phyloP scores from a whole-genome alignment of 2,888 invertebrate species.

The Zhuqinia jingwanae region DNA sequence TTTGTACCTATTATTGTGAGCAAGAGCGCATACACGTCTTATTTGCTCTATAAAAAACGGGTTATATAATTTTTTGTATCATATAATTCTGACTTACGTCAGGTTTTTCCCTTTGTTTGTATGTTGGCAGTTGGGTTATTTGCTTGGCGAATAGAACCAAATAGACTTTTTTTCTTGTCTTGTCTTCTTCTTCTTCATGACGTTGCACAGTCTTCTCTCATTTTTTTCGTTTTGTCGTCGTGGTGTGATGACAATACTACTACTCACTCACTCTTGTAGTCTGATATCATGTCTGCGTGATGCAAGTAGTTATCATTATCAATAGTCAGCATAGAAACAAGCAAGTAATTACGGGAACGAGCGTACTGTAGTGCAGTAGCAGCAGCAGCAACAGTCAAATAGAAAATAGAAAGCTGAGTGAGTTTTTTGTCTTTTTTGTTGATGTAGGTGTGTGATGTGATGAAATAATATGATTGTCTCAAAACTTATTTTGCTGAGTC shows the following conservation, averaged over 20 bases:
- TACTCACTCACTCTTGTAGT: constrained; percentile 41
- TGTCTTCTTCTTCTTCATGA: background rate
- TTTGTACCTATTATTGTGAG: no score
- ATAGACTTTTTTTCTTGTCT: constrained; percentile 36
- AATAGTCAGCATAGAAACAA: constrained; percentile 51
- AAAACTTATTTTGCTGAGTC: background rate
- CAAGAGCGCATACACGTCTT: no score
- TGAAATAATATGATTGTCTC: constrained; percentile 5
- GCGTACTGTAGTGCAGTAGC: background rate
- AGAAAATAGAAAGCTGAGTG: constrained; percentile 29
- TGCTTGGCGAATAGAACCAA: constrained; percentile 22
- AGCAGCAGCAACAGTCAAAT: background rate
- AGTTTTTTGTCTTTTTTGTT: constrained; percentile 3
- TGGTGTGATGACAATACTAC: constrained; percentile 53
- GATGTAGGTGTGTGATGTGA: constrained; percentile 1
- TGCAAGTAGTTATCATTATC: constrained; percentile 44
- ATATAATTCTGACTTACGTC: constrained; percentile 20
- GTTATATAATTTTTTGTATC: no score
- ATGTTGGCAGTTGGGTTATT: constrained; percentile 4
- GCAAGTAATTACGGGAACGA: constrained; percentile 30
- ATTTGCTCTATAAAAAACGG: no score
- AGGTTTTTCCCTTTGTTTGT: no score
- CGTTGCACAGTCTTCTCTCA: background rate
- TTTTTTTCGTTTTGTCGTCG: background rate
- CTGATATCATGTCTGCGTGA: background rate